Percentiles rank a stretch among this genome's conserved stretches.
Evolutionary conservation across 2,797 vertebrate species (phyloP).

Genomic region (Alectoris magna): DNA sequence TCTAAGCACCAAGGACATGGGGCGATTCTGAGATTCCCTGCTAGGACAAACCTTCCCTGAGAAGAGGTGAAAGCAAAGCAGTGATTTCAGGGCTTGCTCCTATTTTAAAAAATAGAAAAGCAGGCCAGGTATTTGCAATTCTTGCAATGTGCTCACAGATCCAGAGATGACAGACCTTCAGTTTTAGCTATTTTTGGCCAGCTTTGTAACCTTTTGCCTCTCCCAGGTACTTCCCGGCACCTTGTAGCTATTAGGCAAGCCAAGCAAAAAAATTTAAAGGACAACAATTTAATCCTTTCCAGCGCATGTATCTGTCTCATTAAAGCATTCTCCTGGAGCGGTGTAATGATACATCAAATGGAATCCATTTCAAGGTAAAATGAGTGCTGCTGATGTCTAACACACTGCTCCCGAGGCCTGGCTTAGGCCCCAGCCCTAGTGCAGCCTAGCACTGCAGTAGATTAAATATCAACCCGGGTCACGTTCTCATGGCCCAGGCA

Average conservation of each 20-base stretch:
- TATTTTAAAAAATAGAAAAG: neutral
- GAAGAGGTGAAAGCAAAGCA: neutral
- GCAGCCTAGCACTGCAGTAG: slow-evolving; percentile 79
- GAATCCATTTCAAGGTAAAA: slow-evolving; percentile 75
- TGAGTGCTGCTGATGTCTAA: slow-evolving; percentile 75
- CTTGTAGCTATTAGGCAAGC: slow-evolving; percentile 69
- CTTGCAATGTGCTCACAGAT: neutral
- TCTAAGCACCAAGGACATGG: fast-evolving
- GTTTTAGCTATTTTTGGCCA: neutral
- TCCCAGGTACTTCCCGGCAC: slow-evolving; percentile 68
- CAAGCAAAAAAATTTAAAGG: slow-evolving; percentile 56
- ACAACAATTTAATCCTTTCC: slow-evolving; percentile 74
- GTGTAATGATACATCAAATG: slow-evolving; percentile 74
- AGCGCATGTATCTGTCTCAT: slow-evolving; percentile 71
- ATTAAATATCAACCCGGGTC: slow-evolving; percentile 84
- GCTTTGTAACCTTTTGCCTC: slow-evolving; percentile 62
- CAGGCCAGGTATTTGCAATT: neutral
- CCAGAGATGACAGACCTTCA: neutral
- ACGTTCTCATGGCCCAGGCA: slow-evolving; percentile 84
- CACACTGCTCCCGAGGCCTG: slow-evolving; percentile 71
- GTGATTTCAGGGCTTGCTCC: fast-evolving
- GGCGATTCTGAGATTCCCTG: neutral
- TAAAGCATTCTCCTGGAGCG: slow-evolving; percentile 74
- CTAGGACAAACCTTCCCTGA: fast-evolving
- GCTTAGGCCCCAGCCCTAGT: slow-evolving; percentile 72